phyloP scores from a whole-genome alignment of 2,888 invertebrate genomes.

The Tillus elongatus region DNA sequence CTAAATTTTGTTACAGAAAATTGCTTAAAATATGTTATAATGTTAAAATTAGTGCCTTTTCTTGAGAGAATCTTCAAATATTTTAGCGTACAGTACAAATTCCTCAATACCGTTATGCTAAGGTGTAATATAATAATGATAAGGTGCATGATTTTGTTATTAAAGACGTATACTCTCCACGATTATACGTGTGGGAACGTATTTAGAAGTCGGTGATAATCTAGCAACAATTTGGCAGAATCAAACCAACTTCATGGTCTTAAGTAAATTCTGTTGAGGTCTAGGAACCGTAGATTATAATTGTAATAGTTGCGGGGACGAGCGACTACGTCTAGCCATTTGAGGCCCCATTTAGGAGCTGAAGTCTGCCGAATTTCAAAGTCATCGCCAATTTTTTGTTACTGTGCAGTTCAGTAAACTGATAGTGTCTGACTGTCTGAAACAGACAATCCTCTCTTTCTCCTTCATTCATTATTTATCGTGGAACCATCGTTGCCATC shows the following conservation, averaged over 20 bases:
- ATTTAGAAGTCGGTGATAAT: too few species aligned
- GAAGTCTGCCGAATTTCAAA: constrained; percentile 1
- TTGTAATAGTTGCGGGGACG: constrained; percentile 26
- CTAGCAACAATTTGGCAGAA: neutral
- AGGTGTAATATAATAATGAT: too few species aligned
- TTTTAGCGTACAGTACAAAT: too few species aligned
- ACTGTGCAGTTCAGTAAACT: constrained; percentile 2
- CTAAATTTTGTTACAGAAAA: too few species aligned
- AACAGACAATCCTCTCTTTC: constrained; percentile 1
- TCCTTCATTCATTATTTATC: constrained; percentile 3
- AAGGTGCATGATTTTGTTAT: too few species aligned
- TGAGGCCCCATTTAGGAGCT: constrained; percentile 3
- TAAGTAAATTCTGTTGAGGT: constrained; percentile 20
- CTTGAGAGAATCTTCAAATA: too few species aligned
- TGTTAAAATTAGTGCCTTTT: too few species aligned
- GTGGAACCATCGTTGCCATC: neutral
- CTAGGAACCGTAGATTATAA: constrained; percentile 35
- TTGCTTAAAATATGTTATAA: too few species aligned
- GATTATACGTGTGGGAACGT: too few species aligned
- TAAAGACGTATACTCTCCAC: too few species aligned
- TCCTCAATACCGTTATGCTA: too few species aligned
- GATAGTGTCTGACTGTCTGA: neutral
- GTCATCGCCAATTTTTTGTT: constrained; percentile 3
- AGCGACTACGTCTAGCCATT: constrained; percentile 2
- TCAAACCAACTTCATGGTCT: neutral